Conservation (phyloP, 2,888 invertebrate genomes). For the Athrips mouffetella region DNA sequence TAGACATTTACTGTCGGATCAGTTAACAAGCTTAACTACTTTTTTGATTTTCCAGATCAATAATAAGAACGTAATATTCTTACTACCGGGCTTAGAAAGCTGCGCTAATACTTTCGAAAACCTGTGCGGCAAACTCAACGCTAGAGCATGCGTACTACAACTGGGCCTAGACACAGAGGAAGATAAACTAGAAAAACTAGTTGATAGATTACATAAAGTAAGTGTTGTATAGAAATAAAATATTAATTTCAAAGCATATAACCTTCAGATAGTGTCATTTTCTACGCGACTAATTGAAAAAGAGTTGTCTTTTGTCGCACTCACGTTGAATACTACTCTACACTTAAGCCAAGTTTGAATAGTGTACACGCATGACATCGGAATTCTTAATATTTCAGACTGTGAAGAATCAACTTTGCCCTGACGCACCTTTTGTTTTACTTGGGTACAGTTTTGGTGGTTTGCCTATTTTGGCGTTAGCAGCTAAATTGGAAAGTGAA, state of each 20-base stretch:
- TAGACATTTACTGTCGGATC: neutral
- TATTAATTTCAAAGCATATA: too few relatives aligned
- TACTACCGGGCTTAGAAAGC: constrained; percentile 84
- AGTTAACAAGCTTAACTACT: too few relatives aligned
- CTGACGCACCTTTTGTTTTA: constrained; percentile 50
- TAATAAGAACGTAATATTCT: constrained; percentile 71
- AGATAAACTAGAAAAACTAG: too few relatives aligned
- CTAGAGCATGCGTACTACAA: constrained; percentile 75
- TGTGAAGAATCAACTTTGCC: constrained; percentile 76
- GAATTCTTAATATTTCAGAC: constrained; percentile 68
- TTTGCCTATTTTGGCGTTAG: constrained; percentile 4
- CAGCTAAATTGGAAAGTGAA: constrained; percentile 7
- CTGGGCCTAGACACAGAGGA: constrained; percentile 58
- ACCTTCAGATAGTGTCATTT: too few relatives aligned
- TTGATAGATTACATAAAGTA: neutral
- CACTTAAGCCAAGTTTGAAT: too few relatives aligned
- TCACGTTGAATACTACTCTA: too few relatives aligned
- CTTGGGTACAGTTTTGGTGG: constrained; percentile 16
- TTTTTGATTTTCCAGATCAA: constrained; percentile 39
- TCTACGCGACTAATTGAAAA: too few relatives aligned
- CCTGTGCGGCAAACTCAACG: constrained; percentile 67
- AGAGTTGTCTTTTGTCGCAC: too few relatives aligned
- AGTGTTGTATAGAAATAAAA: too few relatives aligned
- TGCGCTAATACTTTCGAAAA: constrained; percentile 73
- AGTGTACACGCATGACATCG: too few relatives aligned